Base-by-base conservation (phyloP, 2,797 vertebrate species). In the Falco cherrug region DNA sequence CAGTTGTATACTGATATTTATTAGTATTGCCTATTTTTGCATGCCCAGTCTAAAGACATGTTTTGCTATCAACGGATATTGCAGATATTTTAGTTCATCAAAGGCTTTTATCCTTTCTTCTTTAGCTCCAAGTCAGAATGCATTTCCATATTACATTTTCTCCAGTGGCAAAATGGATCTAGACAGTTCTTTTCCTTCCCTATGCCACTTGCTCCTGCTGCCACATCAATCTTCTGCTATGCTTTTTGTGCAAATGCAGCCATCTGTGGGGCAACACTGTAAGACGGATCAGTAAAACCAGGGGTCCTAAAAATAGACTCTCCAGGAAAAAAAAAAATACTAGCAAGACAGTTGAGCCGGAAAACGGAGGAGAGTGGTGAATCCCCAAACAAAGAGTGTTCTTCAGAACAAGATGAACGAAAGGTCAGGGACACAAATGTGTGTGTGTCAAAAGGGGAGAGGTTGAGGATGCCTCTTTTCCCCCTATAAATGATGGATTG, bases 241-340 rank as follows among this genome's bases (percentile, higher is more conserved):
- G 78, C 25, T 90, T 95, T 93, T 87, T 80, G 81, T 91, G 87
- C 71, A 94, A 87, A 93, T 77, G 84, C 63, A 91, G 60, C 78
- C 81, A 89, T 87, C 89, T 95, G 89, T 89, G 93, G 93, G 95
- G 87, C 93, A 96, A 94, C 57, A 80, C 53, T 77, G 68, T 67
- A 89, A 87, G n/a, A 90, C 39, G 65, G 51, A 94, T 74, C 45
- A 60, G 78, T 87, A 87, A 90, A 94, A 87, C 64, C 63, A 74
- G 26, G 22, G n/a, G 16, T 57, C 45, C 84, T 93, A 93, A 94
- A 95, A 89, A 96, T 89, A 95, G 91, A 87, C 31, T 85, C 78
- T 77, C n/a, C 43, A 67, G 33, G 9, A 71, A 80, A 79, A 91
- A 77, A 77, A 59, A 17, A 56, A 56, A 78, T 18, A 37, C 28